Evolutionary conservation across 2,797 vertebrate genomes (phyloP).

Genomic region (Simalia tracyae): DNA sequence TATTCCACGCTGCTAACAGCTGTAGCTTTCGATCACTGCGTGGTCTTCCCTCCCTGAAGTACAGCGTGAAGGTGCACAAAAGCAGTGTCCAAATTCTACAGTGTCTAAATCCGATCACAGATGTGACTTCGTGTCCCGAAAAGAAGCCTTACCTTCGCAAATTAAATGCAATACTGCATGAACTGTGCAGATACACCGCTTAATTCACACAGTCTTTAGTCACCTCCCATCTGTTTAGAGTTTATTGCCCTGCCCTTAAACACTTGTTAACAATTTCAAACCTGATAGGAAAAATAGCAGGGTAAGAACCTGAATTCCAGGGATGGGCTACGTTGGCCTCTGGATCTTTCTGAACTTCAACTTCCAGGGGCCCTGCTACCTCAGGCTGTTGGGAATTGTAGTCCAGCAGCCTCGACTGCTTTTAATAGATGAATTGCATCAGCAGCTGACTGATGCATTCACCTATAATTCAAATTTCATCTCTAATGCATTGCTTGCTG

Average conservation of each 20-base stretch:
- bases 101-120: not conserved
- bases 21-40: not conserved
- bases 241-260: not conserved
- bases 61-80: not conserved
- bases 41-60: not conserved
- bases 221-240: not conserved
- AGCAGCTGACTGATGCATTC: not conserved
- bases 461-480: not conserved
- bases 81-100: not conserved
- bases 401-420: not conserved
- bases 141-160: not conserved
- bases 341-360: not conserved
- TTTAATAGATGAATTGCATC: not conserved
- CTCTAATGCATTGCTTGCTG: not conserved
- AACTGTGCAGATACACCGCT: not conserved
- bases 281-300: not conserved
- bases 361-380: not conserved
- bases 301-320: not conserved
- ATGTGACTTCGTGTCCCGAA: not conserved
- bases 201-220: not conserved
- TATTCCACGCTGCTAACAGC: not conserved
- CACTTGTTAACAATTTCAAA: not conserved
- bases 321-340: not conserved
- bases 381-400: not conserved
- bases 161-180: not conserved